Percentiles rank a stretch among this genome's conserved stretches.
Evolutionary conservation across 2,888 invertebrate species (phyloP).

Genomic region (Listrodromus nycthemerus): DNA sequence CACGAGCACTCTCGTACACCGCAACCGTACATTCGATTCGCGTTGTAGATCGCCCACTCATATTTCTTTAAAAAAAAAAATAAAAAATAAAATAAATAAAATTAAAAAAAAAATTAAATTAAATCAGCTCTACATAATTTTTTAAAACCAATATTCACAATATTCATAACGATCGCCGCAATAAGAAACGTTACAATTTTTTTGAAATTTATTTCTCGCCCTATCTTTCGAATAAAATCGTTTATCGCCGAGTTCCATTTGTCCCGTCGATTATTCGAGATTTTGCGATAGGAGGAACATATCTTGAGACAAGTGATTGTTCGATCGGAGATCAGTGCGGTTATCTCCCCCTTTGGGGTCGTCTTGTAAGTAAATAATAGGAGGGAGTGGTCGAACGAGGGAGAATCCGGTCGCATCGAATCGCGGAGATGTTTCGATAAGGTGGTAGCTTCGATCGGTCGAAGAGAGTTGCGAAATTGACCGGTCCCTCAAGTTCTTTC

Average conservation of each 20-base stretch:
- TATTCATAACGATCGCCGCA: no score
- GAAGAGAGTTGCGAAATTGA: conserved; percentile 17
- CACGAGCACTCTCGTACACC: conserved; percentile 24
- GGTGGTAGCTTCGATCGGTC: conserved; percentile 39
- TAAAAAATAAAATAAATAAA: background rate
- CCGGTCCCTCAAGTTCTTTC: conserved; percentile 19
- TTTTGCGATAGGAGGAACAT: background rate
- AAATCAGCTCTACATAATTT: background rate
- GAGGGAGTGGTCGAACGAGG: conserved; percentile 42
- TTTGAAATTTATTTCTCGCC: background rate
- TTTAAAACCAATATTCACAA: background rate
- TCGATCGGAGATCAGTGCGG: background rate
- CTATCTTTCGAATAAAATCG: background rate
- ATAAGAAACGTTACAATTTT: no score
- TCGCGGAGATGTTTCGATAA: conserved; percentile 48
- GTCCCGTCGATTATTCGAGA: background rate
- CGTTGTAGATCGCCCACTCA: conserved; percentile 17
- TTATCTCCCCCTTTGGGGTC: conserved; percentile 14
- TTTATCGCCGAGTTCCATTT: background rate
- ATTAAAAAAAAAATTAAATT: background rate
- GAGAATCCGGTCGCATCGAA: conserved; percentile 23
- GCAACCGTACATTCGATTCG: conserved; percentile 20
- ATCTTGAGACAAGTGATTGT: background rate
- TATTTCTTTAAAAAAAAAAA: background rate
- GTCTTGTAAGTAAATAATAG: conserved; percentile 49